These are phyloP conservation scores for Dermatemys mawii DNA, from an alignment of 2,113 vertebrate genomes.

Conservation along the genomic window DNA sequence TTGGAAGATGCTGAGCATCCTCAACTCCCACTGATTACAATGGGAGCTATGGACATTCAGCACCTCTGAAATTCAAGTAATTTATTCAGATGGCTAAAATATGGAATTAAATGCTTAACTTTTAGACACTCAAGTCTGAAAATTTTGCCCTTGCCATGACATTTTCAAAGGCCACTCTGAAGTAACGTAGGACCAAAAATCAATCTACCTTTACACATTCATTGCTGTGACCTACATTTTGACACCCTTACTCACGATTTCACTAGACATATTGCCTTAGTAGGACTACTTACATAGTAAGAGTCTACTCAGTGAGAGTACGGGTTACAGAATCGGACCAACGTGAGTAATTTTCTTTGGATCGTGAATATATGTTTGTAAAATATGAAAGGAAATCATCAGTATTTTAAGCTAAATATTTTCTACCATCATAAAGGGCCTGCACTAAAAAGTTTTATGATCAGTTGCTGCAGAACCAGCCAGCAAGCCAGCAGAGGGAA, in stretches of 20 bases:
- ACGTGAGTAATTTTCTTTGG: neutral
- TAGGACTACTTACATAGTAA: neutral
- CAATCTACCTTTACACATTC: neutral
- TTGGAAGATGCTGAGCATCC: neutral
- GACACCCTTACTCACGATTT: neutral
- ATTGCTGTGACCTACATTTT: neutral
- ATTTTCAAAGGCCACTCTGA: neutral
- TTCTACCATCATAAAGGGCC: neutral
- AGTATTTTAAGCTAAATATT: slow-evolving; percentile 1
- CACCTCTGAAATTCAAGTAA: neutral
- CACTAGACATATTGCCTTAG: neutral
- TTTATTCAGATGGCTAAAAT: neutral
- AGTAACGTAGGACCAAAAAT: neutral
- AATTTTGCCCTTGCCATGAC: neutral
- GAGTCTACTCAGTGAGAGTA: neutral
- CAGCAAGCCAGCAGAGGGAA: neutral
- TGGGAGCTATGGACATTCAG: neutral
- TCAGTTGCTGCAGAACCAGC: neutral
- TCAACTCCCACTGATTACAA: neutral
- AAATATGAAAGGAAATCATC: neutral
- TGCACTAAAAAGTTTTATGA: neutral
- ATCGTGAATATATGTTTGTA: neutral
- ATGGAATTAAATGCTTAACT: neutral
- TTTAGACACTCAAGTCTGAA: neutral
- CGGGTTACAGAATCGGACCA: neutral